Evolutionary conservation across 2,113 vertebrate genomes (phyloP), one percentile per base, ranked within the genome.

Genomic region (Thymallus thymallus): DNA sequence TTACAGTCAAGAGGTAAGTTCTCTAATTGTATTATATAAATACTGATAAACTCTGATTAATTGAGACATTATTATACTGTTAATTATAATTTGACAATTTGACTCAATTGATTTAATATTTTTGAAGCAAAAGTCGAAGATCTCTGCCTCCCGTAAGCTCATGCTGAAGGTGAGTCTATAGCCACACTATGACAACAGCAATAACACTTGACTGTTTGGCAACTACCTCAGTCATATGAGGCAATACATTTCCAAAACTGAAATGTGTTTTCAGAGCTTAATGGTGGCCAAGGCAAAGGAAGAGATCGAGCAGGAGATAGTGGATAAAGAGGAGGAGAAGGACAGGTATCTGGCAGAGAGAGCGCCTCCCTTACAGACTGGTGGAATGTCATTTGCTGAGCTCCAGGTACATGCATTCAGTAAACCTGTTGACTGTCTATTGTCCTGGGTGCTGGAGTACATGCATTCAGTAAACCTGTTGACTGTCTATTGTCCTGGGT

Each of bases 141-240:
- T 99, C 88, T 95, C 97, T 6, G 97, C 97, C 20, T 99, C 97
- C 3, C 95, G 97, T 63, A 99, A 98, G 79, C 95, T 98, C 77
- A 68, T 98, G 91, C 91, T 99, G 55, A 97, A 97, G 95, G 96
- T 96, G 30, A 51, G 48, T 51, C 48, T 51, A 51, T 18, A 51
- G 16, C 48, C 48, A 51, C 48, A 51, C 16, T 1, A 18, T 18
- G 48, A 18, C 14, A 10, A 41, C 35, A 51, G 16, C 48, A 51
- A 51, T 51, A 51, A 51, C 48, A 18, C 48, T 18, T 3, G 16
- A 51, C 3, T 51, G 3, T 14, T 41, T 18, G 16, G 4, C 3
- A 51, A 51, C 48, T 51, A 51, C 16, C 48, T 51, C 41, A 5
- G 2, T 41, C 35, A 41, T 14, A 48, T 51, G 48, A 18, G 48